Conservation (phyloP, 1,140 invertebrate species). For the Mycetomoellerius zeteki region DNA sequence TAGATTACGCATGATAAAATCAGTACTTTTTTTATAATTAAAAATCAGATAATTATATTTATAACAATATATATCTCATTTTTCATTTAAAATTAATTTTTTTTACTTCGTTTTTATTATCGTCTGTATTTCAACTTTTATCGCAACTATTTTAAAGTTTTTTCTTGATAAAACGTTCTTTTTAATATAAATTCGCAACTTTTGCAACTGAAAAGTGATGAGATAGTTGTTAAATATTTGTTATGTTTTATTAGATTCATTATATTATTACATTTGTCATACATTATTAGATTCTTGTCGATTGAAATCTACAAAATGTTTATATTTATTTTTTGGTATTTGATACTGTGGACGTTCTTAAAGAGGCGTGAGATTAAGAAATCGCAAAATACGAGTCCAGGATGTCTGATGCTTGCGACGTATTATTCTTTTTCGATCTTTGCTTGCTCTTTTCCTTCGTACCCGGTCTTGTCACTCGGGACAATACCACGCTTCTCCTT, state of each 20-base stretch:
- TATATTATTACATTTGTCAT: not conserved
- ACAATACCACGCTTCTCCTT: constrained; percentile 65
- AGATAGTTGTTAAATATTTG: not conserved
- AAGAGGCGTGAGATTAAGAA: constrained; percentile 1
- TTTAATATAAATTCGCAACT: not conserved
- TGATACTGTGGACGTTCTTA: not conserved
- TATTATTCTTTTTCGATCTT: constrained; percentile 3
- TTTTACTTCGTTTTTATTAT: not conserved
- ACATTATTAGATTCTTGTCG: not conserved
- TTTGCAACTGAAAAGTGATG: not conserved
- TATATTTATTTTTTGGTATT: constrained; percentile 15
- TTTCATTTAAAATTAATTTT: constrained; percentile 5
- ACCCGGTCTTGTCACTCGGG: constrained; percentile 52
- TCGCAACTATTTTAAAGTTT: not conserved
- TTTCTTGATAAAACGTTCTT: not conserved
- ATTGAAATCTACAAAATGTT: not conserved
- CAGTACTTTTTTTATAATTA: not conserved
- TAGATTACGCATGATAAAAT: not conserved
- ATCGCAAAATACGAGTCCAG: constrained; percentile 25
- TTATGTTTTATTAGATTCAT: not conserved
- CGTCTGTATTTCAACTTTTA: not conserved
- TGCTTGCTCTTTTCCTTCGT: constrained; percentile 40
- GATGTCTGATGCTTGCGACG: constrained; percentile 30
- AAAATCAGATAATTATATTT: not conserved
- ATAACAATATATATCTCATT: not conserved